Percentiles rank a stretch among this genome's conserved stretches.
phyloP scores from a whole-genome alignment of 2,113 vertebrate species.

The Otis tarda region DNA sequence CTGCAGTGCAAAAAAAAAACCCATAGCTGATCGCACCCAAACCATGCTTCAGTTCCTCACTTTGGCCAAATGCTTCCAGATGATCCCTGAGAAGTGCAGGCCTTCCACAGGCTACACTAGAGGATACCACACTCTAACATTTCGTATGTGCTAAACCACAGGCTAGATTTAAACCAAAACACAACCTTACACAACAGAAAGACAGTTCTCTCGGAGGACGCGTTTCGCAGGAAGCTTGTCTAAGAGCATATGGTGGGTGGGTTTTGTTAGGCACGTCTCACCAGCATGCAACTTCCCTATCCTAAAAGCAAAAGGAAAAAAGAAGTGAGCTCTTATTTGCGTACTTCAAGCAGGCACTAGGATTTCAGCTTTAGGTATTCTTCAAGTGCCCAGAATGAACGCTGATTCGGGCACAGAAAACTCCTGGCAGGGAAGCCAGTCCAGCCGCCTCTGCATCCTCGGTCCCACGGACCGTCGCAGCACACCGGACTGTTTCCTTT shows the following conservation, averaged over 20 bases:
- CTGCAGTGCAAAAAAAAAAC: not conserved
- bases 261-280: not conserved
- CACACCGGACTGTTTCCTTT: not conserved
- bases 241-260: not conserved
- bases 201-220: not conserved
- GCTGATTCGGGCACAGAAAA: not conserved
- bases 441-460: not conserved
- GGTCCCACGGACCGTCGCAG: not conserved
- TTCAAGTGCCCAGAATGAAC: not conserved
- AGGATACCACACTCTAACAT: not conserved
- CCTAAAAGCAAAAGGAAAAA: not conserved
- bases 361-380: not conserved
- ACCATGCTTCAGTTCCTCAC: not conserved
- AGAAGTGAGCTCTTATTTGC: not conserved
- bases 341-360: too few species aligned
- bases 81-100: not conserved
- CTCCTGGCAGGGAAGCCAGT: accelerated
- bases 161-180: not conserved
- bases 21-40: not conserved
- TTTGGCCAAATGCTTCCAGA: not conserved
- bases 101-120: accelerated
- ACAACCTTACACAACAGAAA: not conserved
- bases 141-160: not conserved
- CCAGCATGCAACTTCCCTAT: not conserved
- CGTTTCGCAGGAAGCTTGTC: accelerated